A percentile compares a stretch with the other conserved stretches of the same genome.
Conservation (phyloP, 2,888 invertebrate genomes). For the Tinea trinotella region DNA sequence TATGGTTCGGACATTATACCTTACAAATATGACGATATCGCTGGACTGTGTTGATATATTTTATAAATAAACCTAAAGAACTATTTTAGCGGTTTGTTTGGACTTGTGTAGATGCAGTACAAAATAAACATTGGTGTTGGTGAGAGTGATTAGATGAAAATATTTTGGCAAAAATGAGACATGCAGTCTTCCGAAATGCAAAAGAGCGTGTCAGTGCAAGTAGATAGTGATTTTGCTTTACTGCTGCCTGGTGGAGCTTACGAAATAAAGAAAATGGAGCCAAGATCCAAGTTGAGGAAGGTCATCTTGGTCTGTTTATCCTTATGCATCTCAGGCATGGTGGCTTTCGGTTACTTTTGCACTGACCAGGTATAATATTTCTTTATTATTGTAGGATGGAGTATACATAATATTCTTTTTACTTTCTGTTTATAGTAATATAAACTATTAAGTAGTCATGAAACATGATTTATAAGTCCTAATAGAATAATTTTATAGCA, state of each 20-base stretch:
- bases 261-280: conserved; percentile 90
- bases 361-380: conserved; percentile 81
- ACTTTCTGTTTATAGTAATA: conserved; percentile 17
- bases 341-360: conserved; percentile 92
- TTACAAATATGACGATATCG: not conserved
- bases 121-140: not conserved
- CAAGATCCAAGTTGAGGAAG: conserved; percentile 84
- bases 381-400: too few relatives aligned
- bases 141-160: conserved; percentile 15
- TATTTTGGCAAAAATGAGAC: conserved; percentile 63
- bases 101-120: not conserved
- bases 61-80: not conserved
- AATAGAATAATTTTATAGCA: too few relatives aligned
- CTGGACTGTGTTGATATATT: not conserved
- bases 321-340: conserved; percentile 87
- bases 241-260: conserved; percentile 83
- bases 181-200: conserved; percentile 74
- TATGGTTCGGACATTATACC: conserved; percentile 3
- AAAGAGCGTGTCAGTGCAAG: conserved; percentile 87
- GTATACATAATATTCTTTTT: conserved; percentile 16
- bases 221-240: conserved; percentile 86
- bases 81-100: not conserved
- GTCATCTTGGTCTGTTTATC: conserved; percentile 86
- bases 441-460: conserved; percentile 1
- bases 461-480: too few relatives aligned